phyloP scores from a whole-genome alignment of 1,140 invertebrate species.

The Eueides isabella region DNA sequence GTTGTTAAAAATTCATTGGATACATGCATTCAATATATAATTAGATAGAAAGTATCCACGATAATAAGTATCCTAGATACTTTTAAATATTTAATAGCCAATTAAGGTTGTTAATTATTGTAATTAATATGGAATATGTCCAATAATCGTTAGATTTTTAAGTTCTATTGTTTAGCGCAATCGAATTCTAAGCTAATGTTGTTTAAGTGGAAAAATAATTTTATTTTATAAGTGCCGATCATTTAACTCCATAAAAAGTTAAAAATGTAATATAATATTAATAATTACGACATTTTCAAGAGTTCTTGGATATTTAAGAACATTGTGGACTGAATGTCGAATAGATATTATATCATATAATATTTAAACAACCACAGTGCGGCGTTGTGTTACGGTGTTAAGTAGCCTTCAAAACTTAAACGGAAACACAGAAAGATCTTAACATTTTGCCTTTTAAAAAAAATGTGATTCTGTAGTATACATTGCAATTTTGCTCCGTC shows the following conservation, averaged over 20 bases:
- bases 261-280: background rate
- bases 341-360: background rate
- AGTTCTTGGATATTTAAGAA: background rate
- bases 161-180: too few species aligned
- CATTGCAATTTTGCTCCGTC: background rate
- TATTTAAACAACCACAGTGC: background rate
- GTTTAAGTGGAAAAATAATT: background rate
- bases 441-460: background rate
- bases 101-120: background rate
- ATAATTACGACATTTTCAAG: too few species aligned
- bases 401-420: background rate
- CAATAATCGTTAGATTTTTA: too few species aligned
- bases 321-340: background rate
- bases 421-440: background rate
- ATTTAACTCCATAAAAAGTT: background rate
- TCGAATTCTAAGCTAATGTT: background rate
- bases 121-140: too few species aligned
- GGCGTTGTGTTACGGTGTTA: background rate
- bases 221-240: background rate
- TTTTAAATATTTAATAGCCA: background rate
- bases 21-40: background rate
- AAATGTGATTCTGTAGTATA: background rate
- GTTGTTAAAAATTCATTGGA: background rate
- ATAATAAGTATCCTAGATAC: background rate
- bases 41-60: background rate